Evolutionary conservation across 2,113 vertebrate species (phyloP).

Genomic region (Pelobates fuscus): DNA sequence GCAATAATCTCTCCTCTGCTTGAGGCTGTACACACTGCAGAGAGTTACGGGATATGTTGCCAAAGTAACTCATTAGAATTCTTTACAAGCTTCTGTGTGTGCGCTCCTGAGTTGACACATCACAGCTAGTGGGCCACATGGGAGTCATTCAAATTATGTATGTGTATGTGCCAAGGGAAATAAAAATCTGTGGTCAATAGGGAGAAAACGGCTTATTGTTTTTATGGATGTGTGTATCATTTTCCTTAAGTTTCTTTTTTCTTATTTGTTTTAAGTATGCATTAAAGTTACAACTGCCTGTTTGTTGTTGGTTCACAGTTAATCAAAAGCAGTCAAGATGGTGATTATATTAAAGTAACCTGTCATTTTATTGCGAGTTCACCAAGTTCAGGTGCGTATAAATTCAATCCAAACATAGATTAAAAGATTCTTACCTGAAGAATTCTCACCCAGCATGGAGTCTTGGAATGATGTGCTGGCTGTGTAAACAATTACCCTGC

Average conservation of each 20-base stretch:
- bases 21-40: neutral
- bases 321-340: no score
- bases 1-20: constrained; percentile 25
- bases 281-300: no score
- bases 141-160: constrained; percentile 36
- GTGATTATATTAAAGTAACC: no score
- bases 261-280: no score
- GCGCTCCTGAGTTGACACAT: constrained; percentile 6
- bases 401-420: no score
- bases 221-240: neutral
- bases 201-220: neutral
- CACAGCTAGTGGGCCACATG: constrained; percentile 27
- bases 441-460: no score
- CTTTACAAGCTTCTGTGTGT: constrained; percentile 19
- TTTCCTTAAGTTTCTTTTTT: neutral
- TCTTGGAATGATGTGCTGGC: no score
- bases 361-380: no score
- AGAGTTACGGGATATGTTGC: constrained; percentile 26
- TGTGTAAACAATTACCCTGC: no score
- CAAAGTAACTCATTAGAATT: constrained; percentile 31
- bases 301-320: neutral
- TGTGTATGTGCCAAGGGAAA: constrained; percentile 20
- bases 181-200: neutral
- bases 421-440: no score
- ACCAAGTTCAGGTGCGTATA: no score